A percentile compares a stretch with the other conserved stretches of the same genome.
Conservation (phyloP, 2,797 vertebrate genomes). For the Tamandua tetradactyla region DNA sequence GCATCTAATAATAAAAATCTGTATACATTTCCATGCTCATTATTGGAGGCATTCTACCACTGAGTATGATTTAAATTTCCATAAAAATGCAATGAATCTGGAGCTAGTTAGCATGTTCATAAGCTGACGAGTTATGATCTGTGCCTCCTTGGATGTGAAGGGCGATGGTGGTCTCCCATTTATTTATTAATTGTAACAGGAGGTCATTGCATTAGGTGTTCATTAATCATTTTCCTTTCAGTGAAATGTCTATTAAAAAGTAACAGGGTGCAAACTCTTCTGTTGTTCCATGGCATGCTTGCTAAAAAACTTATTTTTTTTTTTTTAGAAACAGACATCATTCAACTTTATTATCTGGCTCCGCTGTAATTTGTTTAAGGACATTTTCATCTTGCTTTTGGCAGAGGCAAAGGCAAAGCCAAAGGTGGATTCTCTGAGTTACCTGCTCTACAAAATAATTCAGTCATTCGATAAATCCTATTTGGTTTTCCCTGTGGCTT, state of each 20-base stretch:
- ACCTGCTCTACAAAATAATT: no score
- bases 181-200: constrained; percentile 56
- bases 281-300: neutral
- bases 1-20: constrained; percentile 64
- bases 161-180: constrained; percentile 26
- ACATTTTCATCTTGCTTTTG: no score
- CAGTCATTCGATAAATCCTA: no score
- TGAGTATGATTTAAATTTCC: constrained; percentile 61
- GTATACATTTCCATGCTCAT: constrained; percentile 67
- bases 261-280: neutral
- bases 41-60: constrained; percentile 46
- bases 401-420: no score
- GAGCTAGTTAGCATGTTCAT: constrained; percentile 48
- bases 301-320: neutral
- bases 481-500: no score
- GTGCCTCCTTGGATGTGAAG: constrained; percentile 28
- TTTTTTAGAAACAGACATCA: no score
- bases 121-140: constrained; percentile 56
- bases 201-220: neutral
- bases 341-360: no score
- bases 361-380: no score
- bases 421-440: no score
- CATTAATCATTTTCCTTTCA: constrained; percentile 50
- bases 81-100: constrained; percentile 57
- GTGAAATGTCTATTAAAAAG: constrained; percentile 52